A percentile compares a stretch with the other conserved stretches of the same genome.
phyloP scores from a whole-genome alignment of 2,797 vertebrate genomes.

The Sylvia borin region DNA sequence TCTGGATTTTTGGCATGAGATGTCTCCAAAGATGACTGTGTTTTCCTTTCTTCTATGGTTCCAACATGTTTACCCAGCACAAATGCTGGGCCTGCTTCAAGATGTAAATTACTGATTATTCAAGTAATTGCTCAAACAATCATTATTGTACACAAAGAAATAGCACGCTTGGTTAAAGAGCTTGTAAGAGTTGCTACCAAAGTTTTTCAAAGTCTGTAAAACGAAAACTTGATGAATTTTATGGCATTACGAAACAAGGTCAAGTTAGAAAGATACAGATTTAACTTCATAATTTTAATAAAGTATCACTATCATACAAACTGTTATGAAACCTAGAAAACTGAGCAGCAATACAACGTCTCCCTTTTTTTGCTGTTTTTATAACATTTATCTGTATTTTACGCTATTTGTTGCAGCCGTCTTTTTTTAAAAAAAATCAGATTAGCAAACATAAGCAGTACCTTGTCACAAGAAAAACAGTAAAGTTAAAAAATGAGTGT shows the following conservation, averaged over 20 bases:
- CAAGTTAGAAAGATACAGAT: not conserved
- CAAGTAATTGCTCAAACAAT: not conserved
- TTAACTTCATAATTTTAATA: not conserved
- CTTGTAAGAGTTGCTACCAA: not conserved
- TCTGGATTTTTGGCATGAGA: not conserved
- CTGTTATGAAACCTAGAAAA: not conserved
- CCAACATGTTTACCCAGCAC: not conserved
- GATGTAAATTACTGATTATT: not conserved
- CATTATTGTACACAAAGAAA: not conserved
- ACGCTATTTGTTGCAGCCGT: not conserved
- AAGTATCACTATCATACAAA: not conserved
- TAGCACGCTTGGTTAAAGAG: not conserved
- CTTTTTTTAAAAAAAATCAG: not conserved
- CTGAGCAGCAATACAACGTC: not conserved
- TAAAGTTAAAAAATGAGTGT: not conserved
- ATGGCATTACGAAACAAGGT: not conserved
- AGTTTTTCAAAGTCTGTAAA: not conserved
- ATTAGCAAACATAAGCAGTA: not conserved
- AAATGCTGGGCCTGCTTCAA: not conserved
- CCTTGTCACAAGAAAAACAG: not conserved
- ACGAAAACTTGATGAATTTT: not conserved
- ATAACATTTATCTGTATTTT: not conserved
- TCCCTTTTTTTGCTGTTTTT: not conserved
- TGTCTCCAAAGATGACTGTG: not conserved
- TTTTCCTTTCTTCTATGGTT: not conserved